Evolutionary conservation across 2,797 vertebrate genomes (phyloP).

Genomic region (Neopelma chrysocephalum): DNA sequence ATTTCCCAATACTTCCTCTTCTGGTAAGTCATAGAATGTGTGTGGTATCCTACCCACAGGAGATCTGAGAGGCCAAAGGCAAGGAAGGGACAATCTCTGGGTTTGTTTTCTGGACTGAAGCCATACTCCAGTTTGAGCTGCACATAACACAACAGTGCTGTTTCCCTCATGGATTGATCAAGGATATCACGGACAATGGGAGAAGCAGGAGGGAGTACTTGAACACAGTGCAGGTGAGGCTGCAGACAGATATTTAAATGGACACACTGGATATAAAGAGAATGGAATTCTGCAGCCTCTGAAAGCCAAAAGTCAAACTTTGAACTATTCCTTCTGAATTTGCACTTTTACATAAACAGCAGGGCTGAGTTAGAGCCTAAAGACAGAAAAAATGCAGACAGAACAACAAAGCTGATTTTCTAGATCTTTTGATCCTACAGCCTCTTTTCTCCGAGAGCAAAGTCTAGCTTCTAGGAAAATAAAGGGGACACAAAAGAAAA

Average conservation of each 20-base stretch:
- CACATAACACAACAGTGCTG: neutral
- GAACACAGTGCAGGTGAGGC: neutral
- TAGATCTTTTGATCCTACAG: neutral
- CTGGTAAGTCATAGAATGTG: neutral
- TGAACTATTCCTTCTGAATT: neutral
- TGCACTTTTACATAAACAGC: neutral
- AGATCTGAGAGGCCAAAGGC: neutral
- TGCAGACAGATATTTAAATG: neutral
- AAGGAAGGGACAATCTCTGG: neutral
- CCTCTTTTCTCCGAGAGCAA: neutral
- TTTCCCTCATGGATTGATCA: neutral
- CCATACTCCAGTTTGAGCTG: neutral
- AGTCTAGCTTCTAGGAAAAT: neutral
- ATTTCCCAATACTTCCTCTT: slow-evolving; percentile 47
- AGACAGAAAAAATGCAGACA: neutral
- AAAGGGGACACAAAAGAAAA: neutral
- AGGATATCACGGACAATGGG: neutral
- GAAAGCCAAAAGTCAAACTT: neutral
- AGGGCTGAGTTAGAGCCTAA: neutral
- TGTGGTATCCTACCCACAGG: neutral
- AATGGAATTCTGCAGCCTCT: neutral
- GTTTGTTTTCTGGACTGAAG: neutral
- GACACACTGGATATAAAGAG: neutral
- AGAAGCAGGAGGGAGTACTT: neutral
- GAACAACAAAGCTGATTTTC: neutral